Evolutionary conservation across 2,113 vertebrate species (phyloP), one percentile per base, ranked within the genome.

Genomic region (Spea bombifrons): DNA sequence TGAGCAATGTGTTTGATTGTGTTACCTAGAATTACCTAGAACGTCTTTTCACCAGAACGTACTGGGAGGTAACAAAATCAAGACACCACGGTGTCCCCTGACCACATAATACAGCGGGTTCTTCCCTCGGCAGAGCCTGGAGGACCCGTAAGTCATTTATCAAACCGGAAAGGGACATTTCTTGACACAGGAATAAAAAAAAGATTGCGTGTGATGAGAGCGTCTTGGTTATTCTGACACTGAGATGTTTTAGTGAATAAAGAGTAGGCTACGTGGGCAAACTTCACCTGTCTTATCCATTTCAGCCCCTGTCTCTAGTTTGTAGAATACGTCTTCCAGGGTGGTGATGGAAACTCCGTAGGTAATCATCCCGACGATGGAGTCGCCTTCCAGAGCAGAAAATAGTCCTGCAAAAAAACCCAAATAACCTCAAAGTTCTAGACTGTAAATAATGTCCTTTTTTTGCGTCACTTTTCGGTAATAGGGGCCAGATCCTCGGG

Each of bases 271-370:
- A 1, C 3, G 6, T 9, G 10, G 55, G 63, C 30, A 65, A 70
- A 17, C 5, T 82, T 83, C 84, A 98, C 97, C 97, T 85, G 96
- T 92, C 90, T 96, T 94, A 82, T 99, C 96, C 53, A 96, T 95
- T 86, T 98, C 97, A 30, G 94, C 91, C 86, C 98, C 96, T 0
- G 95, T 93, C 84, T 99, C 97, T 80, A 99, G 84, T 75, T 95
- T 96, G 78, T 99, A 92, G 76, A 98, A 99, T 16, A 99, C 97
- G 71, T 99, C 97, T 87, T 99, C 96, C 89, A 99, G 89, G 0
- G 97, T 98, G 0, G 97, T 98, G 95, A 99, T 97, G 83, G 97
- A 98, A 85, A 99, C 97, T 0, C 97, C 97, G 0, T 99, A 98
- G 86, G 95, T 96, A 86, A 91, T 90, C 55, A 99, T 88, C 1